Conservation (phyloP, 2,888 invertebrate genomes). For the Apamea anceps region DNA sequence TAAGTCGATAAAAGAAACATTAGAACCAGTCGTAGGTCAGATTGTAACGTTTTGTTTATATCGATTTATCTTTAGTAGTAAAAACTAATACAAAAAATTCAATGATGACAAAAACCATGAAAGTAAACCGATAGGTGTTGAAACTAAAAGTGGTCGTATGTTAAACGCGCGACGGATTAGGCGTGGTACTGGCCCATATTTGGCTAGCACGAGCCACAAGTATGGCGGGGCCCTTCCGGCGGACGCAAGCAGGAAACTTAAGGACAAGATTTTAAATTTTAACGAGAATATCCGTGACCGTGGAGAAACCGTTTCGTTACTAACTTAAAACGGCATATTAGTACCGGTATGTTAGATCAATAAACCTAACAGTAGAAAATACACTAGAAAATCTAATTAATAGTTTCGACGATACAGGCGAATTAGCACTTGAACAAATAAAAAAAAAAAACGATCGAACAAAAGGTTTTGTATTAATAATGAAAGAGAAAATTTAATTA, state of each 20-base stretch:
- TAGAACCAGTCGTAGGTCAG: not conserved
- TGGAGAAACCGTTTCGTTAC: conserved; percentile 26
- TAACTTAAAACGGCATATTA: conserved; percentile 19
- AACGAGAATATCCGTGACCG: conserved; percentile 51
- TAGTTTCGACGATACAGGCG: not conserved
- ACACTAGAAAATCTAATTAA: not conserved
- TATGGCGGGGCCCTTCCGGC: conserved; percentile 83
- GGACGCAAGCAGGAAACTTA: conserved; percentile 73
- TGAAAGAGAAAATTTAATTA: conserved; percentile 47
- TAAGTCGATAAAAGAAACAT: not conserved
- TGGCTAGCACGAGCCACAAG: conserved; percentile 70
- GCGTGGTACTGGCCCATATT: conserved; percentile 72
- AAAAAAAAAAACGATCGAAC: not conserved
- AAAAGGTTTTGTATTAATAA: conserved; percentile 7
- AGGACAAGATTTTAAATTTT: conserved; percentile 61
- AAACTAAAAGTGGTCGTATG: conserved; percentile 75
- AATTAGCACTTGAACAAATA: not conserved
- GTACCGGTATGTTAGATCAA: conserved; percentile 6
- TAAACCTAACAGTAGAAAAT: not conserved
- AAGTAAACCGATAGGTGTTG: conserved; percentile 73
- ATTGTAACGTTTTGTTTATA: no score
- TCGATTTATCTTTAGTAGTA: no score
- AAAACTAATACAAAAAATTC: conserved; percentile 17
- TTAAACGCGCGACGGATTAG: conserved; percentile 76
- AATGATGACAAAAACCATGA: conserved; percentile 59